Evolutionary conservation across 1,140 invertebrate genomes (phyloP), one percentile per base, ranked within the genome.

Genomic region (Sycobia sp.): DNA sequence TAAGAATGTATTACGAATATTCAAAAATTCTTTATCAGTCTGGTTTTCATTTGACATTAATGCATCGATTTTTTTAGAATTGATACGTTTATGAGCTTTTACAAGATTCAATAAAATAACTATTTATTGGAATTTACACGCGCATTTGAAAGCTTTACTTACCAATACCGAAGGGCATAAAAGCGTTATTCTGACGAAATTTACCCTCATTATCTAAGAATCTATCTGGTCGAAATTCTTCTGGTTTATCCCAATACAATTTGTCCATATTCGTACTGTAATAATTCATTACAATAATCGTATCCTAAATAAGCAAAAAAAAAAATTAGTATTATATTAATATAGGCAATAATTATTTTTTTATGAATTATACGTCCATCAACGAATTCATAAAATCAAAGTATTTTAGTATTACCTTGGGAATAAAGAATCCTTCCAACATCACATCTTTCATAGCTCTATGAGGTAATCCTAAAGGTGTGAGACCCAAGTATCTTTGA

Each of bases 131-230:
- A n/a, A n/a, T n/a, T n/a, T n/a, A n/a, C n/a, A n/a, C n/a, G n/a
- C n/a, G n/a, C n/a, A n/a, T n/a, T n/a, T n/a, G n/a, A n/a, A n/a
- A n/a, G n/a, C n/a, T n/a, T 36, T 22, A 18, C 16, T 82, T 80
- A 92, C 91, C 90, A 58, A 84, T 74, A 41, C 90, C 88, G 76
- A 92, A 93, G 20, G 89, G 86, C 58, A 89, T 82, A n/a, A 87
- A 82, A 63, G 81, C 77, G 61, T 87, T 86, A 39, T 86, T 83
- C 32, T 83, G 4, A 41, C 82, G 76, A 20, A 86, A 76, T 62
- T 86, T 81, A n/a, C 88, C 88, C 32, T 84, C 75, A 49, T 82
- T 74, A 36, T 89, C 83, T 14, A 90, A 73, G 76, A 93, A 93
- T 68, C 91, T 76, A 69, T 92, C 87, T 1, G 91, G 91, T 34